Conservation (phyloP, 2,113 vertebrate species). For the Cisticola juncidis region DNA sequence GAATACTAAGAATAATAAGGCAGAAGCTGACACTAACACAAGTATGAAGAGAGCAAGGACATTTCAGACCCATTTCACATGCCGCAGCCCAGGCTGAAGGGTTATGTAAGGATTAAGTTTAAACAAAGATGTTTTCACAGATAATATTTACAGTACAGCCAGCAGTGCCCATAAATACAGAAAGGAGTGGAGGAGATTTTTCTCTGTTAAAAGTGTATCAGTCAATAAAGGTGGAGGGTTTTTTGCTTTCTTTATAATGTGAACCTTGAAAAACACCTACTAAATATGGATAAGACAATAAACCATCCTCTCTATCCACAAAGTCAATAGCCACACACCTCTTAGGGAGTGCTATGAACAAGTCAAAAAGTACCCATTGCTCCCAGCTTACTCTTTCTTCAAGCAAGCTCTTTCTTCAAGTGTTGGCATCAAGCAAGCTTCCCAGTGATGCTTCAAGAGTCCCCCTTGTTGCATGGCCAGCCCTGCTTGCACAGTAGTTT, state of each 20-base stretch:
- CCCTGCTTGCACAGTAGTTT: neutral
- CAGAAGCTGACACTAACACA: neutral
- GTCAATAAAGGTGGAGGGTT: neutral
- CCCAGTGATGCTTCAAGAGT: neutral
- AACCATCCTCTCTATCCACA: neutral
- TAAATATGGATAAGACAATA: neutral
- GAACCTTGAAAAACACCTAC: neutral
- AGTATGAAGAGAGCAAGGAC: neutral
- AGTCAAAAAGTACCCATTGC: neutral
- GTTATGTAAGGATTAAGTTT: neutral
- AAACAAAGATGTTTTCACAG: slow-evolving; percentile 26
- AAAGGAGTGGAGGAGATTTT: neutral
- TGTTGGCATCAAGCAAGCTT: neutral
- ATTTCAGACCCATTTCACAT: neutral
- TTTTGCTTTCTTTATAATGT: neutral
- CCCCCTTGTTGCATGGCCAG: rapidly evolving
- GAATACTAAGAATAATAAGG: neutral
- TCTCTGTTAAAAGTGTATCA: neutral
- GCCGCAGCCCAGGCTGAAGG: neutral
- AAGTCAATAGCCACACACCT: neutral
- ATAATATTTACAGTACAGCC: neutral
- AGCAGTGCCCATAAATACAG: neutral
- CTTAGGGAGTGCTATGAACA: neutral
- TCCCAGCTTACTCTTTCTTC: neutral
- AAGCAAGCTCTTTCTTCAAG: neutral